Base-by-base conservation (phyloP, 2,888 invertebrate species). In the Cabera pusaria region DNA sequence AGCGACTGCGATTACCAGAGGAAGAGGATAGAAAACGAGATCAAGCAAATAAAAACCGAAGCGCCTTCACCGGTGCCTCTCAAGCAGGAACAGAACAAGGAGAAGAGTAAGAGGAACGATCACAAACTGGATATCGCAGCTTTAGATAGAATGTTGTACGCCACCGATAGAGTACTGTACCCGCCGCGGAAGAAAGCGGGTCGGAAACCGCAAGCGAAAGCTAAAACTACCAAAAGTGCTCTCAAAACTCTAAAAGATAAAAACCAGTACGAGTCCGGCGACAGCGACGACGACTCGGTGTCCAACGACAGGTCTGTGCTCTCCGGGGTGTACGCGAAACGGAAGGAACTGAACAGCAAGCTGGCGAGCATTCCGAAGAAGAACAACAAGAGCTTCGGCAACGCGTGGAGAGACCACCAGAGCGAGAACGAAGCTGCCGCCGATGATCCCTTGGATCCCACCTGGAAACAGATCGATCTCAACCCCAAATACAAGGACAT, bases 181-280 rank as follows among this genome's bases (percentile, higher is more conserved):
- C 95, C 95, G 0, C 95, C 95, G 0, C 91, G 94, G 39, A 90
- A 94, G 48, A 94, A 93, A 75, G 93, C 92, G 21, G 93, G 94
- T 0, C 87, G 94, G 45, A 93, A 93, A 33, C 91, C 92, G 5
- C 79, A 82, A 52, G 79, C 61, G 41, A 87, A 87, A 65, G 60
- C 90, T 1, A 91, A 83, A 57, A 27, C 64, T 5, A 53, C 68
- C 16, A 72, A 64, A 23, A 82, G 53, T 10, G 39, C 76, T 11
- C 68, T 81, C 2, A 86, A 84, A 70, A 82, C 84, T 1, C 61
- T 84, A 18, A 84, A 81, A 49, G 87, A 88, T 55, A 88, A 86
- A 60, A 85, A 81, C 47, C 81, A 86, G 31, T 86, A 82, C 41
- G 87, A 87, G 49, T 86, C 88, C 1, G 75, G 64, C 32, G 86